phyloP scores from a whole-genome alignment of 2,113 vertebrate species.

The Bufo gargarizans region DNA sequence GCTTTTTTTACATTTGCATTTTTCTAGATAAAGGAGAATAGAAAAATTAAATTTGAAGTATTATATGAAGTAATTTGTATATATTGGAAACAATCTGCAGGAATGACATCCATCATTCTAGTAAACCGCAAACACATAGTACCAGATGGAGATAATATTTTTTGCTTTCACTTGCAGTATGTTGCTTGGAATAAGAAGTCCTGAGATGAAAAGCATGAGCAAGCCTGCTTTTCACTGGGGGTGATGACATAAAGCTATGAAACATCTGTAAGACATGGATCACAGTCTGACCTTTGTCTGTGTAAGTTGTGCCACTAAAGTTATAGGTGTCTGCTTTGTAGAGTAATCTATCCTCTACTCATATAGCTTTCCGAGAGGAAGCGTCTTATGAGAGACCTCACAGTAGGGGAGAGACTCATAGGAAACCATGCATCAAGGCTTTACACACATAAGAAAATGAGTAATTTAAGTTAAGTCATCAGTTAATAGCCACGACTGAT shows the following conservation, averaged over 20 bases:
- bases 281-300: conserved; percentile 30
- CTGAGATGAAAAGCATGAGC: conserved; percentile 28
- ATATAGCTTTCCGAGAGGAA: conserved; percentile 21
- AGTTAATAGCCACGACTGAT: conserved; percentile 8
- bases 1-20: neutral
- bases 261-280: conserved; percentile 50
- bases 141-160: neutral
- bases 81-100: neutral
- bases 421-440: conserved; percentile 26
- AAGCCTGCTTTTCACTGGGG: conserved; percentile 15
- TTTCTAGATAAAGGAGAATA: neutral
- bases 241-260: conserved; percentile 48
- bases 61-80: neutral
- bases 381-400: conserved; percentile 21
- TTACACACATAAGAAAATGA: conserved; percentile 36
- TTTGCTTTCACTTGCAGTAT: conserved; percentile 34
- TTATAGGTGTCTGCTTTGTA: conserved; percentile 47
- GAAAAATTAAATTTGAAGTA: neutral
- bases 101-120: neutral
- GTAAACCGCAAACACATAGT: neutral
- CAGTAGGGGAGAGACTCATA: conserved; percentile 43
- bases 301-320: conserved; percentile 34
- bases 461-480: conserved; percentile 27
- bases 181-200: neutral
- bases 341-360: neutral